Evolutionary conservation across 2,113 vertebrate species (phyloP), one percentile per base, ranked within the genome.

Genomic region (Vombatus ursinus): DNA sequence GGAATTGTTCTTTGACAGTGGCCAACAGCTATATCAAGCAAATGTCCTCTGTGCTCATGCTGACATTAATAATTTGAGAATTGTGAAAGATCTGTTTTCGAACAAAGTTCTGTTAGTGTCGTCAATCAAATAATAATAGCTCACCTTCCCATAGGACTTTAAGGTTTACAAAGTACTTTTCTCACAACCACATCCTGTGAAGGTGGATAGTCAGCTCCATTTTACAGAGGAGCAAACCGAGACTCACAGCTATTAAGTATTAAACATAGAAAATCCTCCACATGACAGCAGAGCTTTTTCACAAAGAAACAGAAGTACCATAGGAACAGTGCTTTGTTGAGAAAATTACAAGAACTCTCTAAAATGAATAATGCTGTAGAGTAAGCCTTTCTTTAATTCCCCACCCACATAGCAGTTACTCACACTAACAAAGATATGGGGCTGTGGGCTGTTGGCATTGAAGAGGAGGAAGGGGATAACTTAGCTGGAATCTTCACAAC

Each of bases 291-390:
- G 23, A 16, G 12, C 31, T n/a, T 68, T 61, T 37, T 14, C 31
- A 68, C 61, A 77, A 77, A 77, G 68, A 77, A 77, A 77, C 14
- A 84, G 61, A 77, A 84, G 68, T 8, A 37, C 37, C 37, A n/a
- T n/a, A n/a, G 37, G 37, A n/a, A n/a, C 37, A 77, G 3, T 77
- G 12, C 68, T 77, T 90, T 94, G 9, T 61, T 95, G 90, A 25
- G 61, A 84, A 95, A 49, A 92, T 92, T 57, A 94, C 37, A 95
- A 96, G 52, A 93, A 54, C 77, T 96, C 84, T 96, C 84, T 14
- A 61, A 93, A 95, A 53, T 95, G 68, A 77, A 77, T 77, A 77
- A 51, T 48, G 52, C 0, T 92, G 28, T 93, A 8, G 84, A 50
- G n/a, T 95, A 77, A n/a, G 37, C 5, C 37, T 77, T 93, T 94